Base-by-base conservation (phyloP, 2,888 invertebrate genomes). In the Melipona beecheii region DNA sequence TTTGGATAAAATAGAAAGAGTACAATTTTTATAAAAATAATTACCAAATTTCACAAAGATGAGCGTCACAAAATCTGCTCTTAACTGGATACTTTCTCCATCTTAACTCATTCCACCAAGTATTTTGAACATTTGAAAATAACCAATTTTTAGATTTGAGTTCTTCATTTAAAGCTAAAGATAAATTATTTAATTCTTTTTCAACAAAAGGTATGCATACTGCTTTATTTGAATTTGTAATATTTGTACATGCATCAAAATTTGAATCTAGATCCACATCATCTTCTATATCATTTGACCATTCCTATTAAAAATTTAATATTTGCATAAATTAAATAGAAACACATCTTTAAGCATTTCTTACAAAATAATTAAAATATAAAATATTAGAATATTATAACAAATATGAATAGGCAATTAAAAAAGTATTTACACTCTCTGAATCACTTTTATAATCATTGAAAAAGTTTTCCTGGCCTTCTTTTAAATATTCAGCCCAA, bases 401-500 rank as follows among this genome's bases (percentile, higher is more conserved):
- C 1, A 43, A 43, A 43, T 5, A n/a, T 49, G 36, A 43, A 11
- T 43, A 58, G 0, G 4, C 0, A 72, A 58, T 5, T 56, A 2
- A 50, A 52, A 21, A 19, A 78, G 65, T 74, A 90, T 91, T 92
- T 91, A 94, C 94, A 84, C 93, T 93, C 21, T 92, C 91, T 64
- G 89, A 90, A 49, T 92, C 92, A 68, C 93, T 93, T 65, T 91
- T 89, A 79, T 92, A 93, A 76, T 94, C 87, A 27, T 90, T 87
- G 56, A 94, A 94, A 88, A 95, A 95, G 11, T 93, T 89, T 21
- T 92, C 91, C 74, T 95, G 93, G 2, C 95, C 95, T 80, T 95
- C 95, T 65, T 92, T 94, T 54, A 95, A 92, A 91, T 95, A 95
- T 50, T 93, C 92, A 2, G 91, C 94, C 95, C 95, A 95, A 87